A percentile compares a stretch with the other conserved stretches of the same genome.
Evolutionary conservation across 2,888 invertebrate genomes (phyloP).

Genomic region (Erannis defoliaria): DNA sequence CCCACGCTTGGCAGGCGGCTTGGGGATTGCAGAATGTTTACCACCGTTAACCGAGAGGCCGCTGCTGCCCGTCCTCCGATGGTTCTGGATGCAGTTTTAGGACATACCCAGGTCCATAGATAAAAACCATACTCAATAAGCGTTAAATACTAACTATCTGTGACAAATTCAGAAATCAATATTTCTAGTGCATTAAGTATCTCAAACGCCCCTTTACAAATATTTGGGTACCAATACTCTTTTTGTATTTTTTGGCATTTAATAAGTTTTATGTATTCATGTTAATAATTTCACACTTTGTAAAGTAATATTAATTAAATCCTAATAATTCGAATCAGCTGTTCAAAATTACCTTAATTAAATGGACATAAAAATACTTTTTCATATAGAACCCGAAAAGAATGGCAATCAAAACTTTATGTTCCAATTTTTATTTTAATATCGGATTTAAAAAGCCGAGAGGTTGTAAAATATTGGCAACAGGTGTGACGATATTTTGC

Average conservation of each 20-base stretch:
- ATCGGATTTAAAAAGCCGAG: constrained; percentile 19
- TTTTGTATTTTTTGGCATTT: background rate
- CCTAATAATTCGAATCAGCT: constrained; percentile 5
- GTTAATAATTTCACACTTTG: background rate
- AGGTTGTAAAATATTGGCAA: constrained; percentile 45
- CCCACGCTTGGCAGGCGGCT: too few relatives aligned
- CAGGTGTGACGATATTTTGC: constrained; percentile 52
- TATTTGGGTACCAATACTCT: too few relatives aligned
- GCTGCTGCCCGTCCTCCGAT: too few relatives aligned
- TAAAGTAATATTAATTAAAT: constrained; percentile 1
- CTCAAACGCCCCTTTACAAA: too few relatives aligned
- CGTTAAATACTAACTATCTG: too few relatives aligned
- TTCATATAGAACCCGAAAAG: constrained; percentile 3
- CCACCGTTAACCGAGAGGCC: too few relatives aligned
- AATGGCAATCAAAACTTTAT: constrained; percentile 6
- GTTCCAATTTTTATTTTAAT: constrained; percentile 19
- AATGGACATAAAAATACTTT: constrained; percentile 2
- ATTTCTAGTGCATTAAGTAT: too few relatives aligned
- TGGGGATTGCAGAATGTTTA: too few relatives aligned
- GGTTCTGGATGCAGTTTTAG: too few relatives aligned
- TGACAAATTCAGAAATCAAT: too few relatives aligned
- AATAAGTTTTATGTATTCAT: background rate
- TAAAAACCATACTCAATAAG: too few relatives aligned
- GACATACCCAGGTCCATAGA: too few relatives aligned
- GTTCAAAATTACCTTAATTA: constrained; percentile 10